A percentile compares a stretch with the other conserved stretches of the same genome.
These are phyloP conservation scores for Calosoma granatense DNA, from an alignment of 1,140 invertebrate genomes.

Conservation along the genomic window DNA sequence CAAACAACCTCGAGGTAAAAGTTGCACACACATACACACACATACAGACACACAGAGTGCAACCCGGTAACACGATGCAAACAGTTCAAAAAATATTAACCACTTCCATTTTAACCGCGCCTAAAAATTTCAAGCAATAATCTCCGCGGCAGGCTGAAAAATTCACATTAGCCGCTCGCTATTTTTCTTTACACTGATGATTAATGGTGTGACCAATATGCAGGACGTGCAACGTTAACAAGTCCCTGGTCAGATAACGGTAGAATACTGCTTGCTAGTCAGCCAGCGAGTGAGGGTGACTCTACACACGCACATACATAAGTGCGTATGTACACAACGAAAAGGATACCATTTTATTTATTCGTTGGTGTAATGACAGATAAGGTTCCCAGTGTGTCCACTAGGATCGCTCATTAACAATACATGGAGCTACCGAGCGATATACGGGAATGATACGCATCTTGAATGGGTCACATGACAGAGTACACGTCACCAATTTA, in stretches of 20 bases:
- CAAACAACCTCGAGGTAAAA: background rate
- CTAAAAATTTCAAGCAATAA: background rate
- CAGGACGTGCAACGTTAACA: background rate
- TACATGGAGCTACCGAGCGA: background rate
- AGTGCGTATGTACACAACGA: no score
- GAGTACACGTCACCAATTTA: background rate
- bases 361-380: background rate
- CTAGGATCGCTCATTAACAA: background rate
- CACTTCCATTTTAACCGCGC: background rate
- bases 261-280: no score
- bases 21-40: background rate
- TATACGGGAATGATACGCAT: background rate
- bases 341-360: constrained; percentile 1
- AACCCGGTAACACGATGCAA: background rate
- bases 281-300: no score
- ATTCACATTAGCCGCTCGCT: background rate
- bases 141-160: background rate
- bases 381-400: no score
- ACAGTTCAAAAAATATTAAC: background rate
- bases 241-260: background rate
- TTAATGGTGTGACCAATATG: background rate
- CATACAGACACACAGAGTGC: background rate
- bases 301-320: no score
- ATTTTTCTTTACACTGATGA: background rate
- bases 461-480: background rate